phyloP scores from a whole-genome alignment of 2,113 vertebrate genomes.

The Myiagra hebetior region DNA sequence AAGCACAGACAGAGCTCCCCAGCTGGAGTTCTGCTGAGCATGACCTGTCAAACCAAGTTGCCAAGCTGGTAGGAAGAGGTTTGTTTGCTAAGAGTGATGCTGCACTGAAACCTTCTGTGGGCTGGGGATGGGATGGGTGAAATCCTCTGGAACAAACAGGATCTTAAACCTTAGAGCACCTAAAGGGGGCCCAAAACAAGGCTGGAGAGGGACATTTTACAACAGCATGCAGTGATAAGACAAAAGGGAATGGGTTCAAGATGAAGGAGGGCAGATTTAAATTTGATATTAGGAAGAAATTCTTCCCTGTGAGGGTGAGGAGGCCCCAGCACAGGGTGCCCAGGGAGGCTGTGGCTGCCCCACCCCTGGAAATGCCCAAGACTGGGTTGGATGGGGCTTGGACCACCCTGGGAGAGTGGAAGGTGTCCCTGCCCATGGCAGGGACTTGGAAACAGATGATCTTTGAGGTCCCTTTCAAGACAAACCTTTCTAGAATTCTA shows the following conservation, averaged over 20 bases:
- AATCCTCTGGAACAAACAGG: neutral
- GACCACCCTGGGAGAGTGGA: neutral
- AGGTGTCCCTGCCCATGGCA: neutral
- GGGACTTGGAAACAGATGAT: neutral
- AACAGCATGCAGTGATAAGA: neutral
- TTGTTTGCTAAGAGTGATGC: neutral
- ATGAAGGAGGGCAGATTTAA: neutral
- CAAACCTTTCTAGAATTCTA: neutral
- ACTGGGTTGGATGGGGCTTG: neutral
- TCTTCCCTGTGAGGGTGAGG: neutral
- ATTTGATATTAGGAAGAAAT: neutral
- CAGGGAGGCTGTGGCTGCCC: neutral
- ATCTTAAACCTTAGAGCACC: neutral
- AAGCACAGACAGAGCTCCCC: neutral
- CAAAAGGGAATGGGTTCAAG: neutral
- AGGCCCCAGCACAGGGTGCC: neutral
- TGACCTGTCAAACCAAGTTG: fast-evolving
- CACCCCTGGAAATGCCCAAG: neutral
- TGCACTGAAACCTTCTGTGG: neutral
- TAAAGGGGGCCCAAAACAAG: fast-evolving
- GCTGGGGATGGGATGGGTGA: neutral
- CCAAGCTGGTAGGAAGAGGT: neutral
- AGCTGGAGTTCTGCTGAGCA: neutral
- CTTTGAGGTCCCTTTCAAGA: neutral
- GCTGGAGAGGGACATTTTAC: neutral